Base-by-base conservation (phyloP, 2,113 vertebrate genomes). In the Syngnathus scovelli region DNA sequence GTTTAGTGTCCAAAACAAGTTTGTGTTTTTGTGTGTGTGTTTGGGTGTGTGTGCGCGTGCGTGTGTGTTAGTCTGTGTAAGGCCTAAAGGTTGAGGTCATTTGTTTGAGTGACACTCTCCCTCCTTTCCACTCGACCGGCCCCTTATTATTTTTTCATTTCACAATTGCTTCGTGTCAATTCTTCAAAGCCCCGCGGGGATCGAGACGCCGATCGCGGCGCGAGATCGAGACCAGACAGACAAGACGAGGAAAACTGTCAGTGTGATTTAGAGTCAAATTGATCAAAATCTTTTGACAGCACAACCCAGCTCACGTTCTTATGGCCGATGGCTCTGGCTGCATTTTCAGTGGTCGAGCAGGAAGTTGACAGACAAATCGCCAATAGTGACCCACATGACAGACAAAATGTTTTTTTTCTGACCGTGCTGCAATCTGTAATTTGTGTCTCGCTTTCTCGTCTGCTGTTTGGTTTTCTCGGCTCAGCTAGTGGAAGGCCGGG, bases 1-100 rank as follows among this genome's bases (percentile, higher is more conserved):
- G 21, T 56, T 38, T 43, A 61, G 49, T 69, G 67, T 67, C 55
- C 11, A 33, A 73, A 68, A 56, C 33, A n/a, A 79, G 78, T 83
- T 33, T 33, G 27, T 33, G 27, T 33, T 3, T 33, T 33, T 37
- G 70, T 44, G 39, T 63, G 68, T 54, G 58, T 87, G 88, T 92
- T 82, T 84, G 16, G 73, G 27, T 62, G 58, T 87, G 88, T 92
- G 83, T 84, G n/a, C n/a, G 27, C 36, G 70, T 44, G 39, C 61
- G 68, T 56, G 74, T 77, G 74, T 78, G 36, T 72, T 19, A 75
- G 27, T 62, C 58, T 87, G 88, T 92, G 83, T 84, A 67, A 43
- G 77, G 70, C 87, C 80, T 68, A 67, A 81, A 66, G 79, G 73
- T 84, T 78, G 89, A 85, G 89, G 85, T 88, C 77, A 82, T 91